These are phyloP conservation scores for Cathartes aura DNA, from an alignment of 2,113 vertebrate species.

Conservation along the genomic window DNA sequence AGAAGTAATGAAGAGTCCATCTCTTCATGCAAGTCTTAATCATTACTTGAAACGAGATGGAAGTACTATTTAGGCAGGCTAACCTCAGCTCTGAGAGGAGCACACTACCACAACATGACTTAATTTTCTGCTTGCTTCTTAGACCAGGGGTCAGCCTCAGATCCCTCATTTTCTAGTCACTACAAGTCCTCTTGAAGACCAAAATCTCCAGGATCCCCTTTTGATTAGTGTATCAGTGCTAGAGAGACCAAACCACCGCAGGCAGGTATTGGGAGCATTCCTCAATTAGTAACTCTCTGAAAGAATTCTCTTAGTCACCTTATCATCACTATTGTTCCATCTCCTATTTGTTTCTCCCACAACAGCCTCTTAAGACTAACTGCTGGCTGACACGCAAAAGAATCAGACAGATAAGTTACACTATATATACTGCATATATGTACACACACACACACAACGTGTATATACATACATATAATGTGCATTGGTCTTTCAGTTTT, in stretches of 20 bases:
- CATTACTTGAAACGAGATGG: neutral
- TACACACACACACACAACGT: accelerated
- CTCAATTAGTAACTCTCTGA: neutral
- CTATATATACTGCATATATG: too few relatives aligned
- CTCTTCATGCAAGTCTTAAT: neutral
- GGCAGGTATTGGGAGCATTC: neutral
- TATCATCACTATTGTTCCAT: neutral
- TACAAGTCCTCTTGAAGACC: neutral
- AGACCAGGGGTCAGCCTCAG: neutral
- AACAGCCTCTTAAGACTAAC: neutral
- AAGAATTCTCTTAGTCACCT: neutral
- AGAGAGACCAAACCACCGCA: neutral
- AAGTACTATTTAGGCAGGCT: neutral
- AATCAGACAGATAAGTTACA: neutral
- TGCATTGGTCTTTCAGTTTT: neutral
- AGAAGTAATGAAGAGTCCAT: neutral
- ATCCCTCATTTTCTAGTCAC: neutral
- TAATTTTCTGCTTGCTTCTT: neutral
- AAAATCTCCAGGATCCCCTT: neutral
- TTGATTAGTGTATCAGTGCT: neutral
- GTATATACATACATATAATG: too few relatives aligned
- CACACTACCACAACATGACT: neutral
- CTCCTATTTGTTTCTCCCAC: neutral
- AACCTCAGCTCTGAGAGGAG: neutral
- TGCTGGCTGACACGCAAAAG: neutral